phyloP scores from a whole-genome alignment of 2,797 vertebrate species.

The Austrolebias charrua region DNA sequence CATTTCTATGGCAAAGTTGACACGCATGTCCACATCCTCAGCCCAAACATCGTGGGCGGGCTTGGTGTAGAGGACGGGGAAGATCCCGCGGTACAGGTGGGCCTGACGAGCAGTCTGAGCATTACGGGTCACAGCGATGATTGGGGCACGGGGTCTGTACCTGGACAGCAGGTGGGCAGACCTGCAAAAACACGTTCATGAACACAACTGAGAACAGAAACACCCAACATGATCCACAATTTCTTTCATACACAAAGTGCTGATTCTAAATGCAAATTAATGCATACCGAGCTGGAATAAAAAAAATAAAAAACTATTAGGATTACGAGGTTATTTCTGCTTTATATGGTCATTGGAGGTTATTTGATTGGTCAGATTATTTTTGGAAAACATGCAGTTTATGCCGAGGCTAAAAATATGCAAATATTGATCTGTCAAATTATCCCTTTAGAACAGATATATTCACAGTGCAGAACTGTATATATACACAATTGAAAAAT shows the following conservation, averaged over 20 bases:
- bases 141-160: constrained; percentile 95
- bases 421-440: too few species aligned
- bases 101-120: constrained; percentile 94
- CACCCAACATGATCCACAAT: not conserved
- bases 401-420: too few species aligned
- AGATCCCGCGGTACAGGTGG: constrained; percentile 95
- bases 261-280: not conserved
- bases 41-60: constrained; percentile 88
- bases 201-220: not conserved
- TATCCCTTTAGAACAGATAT: too few species aligned
- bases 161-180: constrained; percentile 95
- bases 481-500: too few species aligned
- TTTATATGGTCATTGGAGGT: too few species aligned
- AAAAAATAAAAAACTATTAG: too few species aligned
- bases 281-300: not conserved
- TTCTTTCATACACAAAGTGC: not conserved
- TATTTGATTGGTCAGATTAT: too few species aligned
- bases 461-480: too few species aligned
- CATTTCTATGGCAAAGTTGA: constrained; percentile 94
- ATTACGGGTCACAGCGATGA: constrained; percentile 93
- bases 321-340: too few species aligned
- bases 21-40: constrained; percentile 92
- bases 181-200: constrained; percentile 68
- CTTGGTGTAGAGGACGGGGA: constrained; percentile 91
- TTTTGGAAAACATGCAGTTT: too few species aligned